Base-by-base conservation (phyloP, 2,113 vertebrate genomes). In the Oreochromis spilurus region DNA sequence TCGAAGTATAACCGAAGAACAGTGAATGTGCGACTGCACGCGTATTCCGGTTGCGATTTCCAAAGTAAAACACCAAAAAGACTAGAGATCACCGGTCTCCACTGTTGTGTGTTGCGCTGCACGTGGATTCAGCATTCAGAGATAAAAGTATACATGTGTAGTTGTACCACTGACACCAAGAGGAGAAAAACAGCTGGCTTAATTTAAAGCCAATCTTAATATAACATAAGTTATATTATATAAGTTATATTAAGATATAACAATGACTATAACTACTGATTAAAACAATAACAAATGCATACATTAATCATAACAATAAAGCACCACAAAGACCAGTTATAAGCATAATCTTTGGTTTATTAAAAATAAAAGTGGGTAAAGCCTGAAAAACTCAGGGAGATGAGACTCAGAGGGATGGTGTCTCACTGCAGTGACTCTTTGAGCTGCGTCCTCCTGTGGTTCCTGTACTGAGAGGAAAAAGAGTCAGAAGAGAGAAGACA, bases 401-500 rank as follows among this genome's bases (percentile, higher is more conserved):
- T 26, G 67, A 45, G 40, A 29, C 40, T 75, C 67, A 48, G 67
- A 29, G 21, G 40, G 40, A 75, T 29, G 40, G 21, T 29, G 67
- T 48, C 13, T 75, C 67, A 48, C 40, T 75, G 24, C 14, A 48
- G 40, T 45, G 14, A 72, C 40, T 45, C 40, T 17, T 48, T 10
- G 24, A 26, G 21, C 21, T 48, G 67, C 21, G 3, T 26, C 40
- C 40, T 45, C 38, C 67, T 48, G 21, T 48, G 1, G 67, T 75
- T 26, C 4, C 40, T 29, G 67, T 75, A 45, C 67, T 75, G 40
- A 75, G 67, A 75, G 24, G 40, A 0, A 48, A 17, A 0, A 72
- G 21, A 17, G 43, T 4, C 16, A 34, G 40, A 45, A 45, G 67
- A 72, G 5, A 43, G 38, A 70, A 70, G n/a, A 43, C 36, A 3